These are phyloP conservation scores for Aeoliscus strigatus DNA, from an alignment of 2,797 vertebrate species.

Conservation along the genomic window DNA sequence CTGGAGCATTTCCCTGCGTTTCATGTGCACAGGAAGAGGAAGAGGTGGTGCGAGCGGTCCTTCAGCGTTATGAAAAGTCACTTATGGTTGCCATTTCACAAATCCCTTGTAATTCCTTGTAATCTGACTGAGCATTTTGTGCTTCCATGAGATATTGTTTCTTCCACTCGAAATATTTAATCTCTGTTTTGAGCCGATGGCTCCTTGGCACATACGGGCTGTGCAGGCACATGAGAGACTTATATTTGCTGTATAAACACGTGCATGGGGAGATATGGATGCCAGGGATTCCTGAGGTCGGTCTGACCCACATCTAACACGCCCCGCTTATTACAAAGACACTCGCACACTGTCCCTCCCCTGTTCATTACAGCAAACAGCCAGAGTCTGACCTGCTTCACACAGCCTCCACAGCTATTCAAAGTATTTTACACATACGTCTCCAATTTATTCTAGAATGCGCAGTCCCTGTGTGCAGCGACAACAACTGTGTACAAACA, in stretches of 20 bases:
- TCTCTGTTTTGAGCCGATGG: no score
- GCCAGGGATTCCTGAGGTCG: constrained; percentile 62
- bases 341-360: constrained; percentile 10
- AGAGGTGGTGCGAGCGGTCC: neutral
- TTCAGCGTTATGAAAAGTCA: neutral
- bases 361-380: constrained; percentile 13
- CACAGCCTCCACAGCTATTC: constrained; percentile 2
- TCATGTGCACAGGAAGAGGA: constrained; percentile 6
- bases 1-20: constrained; percentile 19
- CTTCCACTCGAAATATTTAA: no score
- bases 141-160: no score
- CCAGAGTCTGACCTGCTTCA: constrained; percentile 40
- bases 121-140: no score
- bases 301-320: constrained; percentile 59
- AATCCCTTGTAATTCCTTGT: neutral
- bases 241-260: constrained; percentile 28
- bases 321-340: constrained; percentile 28
- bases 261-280: constrained; percentile 37
- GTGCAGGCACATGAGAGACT: constrained; percentile 14
- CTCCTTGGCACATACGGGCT: no score
- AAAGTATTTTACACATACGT: no score
- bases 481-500: no score
- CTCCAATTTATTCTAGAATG: no score
- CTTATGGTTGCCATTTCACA: neutral
- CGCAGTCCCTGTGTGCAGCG: no score